A percentile compares a stretch with the other conserved stretches of the same genome.
These are phyloP conservation scores for Clunio marinus DNA, from an alignment of 2,888 invertebrate genomes.

Conservation along the genomic window DNA sequence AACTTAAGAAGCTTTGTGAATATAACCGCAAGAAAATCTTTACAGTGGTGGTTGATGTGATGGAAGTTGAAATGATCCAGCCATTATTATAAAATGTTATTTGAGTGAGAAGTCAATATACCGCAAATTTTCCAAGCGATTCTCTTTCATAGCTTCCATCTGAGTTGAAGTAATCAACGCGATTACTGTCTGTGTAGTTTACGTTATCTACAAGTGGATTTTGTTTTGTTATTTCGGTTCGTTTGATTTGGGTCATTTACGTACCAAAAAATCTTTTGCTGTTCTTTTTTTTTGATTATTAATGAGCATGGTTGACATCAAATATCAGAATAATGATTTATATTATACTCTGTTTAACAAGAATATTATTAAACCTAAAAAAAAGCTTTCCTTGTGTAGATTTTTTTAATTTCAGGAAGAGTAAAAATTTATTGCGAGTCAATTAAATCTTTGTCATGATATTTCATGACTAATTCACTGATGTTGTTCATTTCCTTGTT, in stretches of 20 bases:
- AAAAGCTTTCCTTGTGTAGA: too few relatives aligned
- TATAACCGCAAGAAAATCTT: background rate
- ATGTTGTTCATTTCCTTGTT: too few relatives aligned
- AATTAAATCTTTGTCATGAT: too few relatives aligned
- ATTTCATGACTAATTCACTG: too few relatives aligned
- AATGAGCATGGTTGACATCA: too few relatives aligned
- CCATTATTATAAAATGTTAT: background rate
- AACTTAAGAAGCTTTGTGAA: background rate
- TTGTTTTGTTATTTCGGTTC: background rate
- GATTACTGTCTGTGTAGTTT: background rate
- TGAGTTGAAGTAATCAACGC: background rate
- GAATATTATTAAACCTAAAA: too few relatives aligned
- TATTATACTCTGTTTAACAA: too few relatives aligned
- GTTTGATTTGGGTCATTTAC: background rate
- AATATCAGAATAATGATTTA: too few relatives aligned
- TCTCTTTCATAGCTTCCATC: background rate
- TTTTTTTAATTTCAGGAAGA: too few relatives aligned
- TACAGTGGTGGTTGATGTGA: background rate
- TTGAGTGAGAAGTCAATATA: background rate
- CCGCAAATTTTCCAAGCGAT: background rate
- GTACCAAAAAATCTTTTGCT: too few relatives aligned
- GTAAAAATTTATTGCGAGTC: too few relatives aligned
- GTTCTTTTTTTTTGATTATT: too few relatives aligned
- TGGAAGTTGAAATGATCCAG: background rate
- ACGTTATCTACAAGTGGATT: slow-evolving; percentile 6